Percentiles rank a stretch among this genome's conserved stretches.
Conservation (phyloP, 2,113 vertebrate species). For the Siphamia tubifer region DNA sequence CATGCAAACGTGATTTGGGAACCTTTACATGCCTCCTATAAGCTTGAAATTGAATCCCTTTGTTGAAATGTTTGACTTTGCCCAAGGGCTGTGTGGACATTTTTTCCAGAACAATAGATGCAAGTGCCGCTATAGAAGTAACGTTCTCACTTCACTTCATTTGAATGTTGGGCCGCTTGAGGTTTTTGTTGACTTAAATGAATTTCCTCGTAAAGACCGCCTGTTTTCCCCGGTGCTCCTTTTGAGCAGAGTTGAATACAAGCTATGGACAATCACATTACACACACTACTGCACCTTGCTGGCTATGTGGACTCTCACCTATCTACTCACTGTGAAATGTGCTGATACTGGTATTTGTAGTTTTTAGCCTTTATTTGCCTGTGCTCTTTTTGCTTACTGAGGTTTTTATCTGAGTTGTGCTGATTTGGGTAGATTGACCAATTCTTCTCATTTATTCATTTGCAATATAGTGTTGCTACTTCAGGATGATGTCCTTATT, state of each 20-base stretch:
- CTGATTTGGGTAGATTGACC: slow-evolving; percentile 15
- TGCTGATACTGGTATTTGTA: slow-evolving; percentile 41
- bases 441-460: slow-evolving; percentile 21
- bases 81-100: slow-evolving; percentile 37
- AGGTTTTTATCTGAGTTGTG: slow-evolving; percentile 24
- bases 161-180: slow-evolving; percentile 6
- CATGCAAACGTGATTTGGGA: slow-evolving; percentile 43
- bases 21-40: slow-evolving; percentile 37
- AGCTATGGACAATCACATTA: slow-evolving; percentile 65
- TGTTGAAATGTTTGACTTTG: slow-evolving; percentile 59
- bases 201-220: slow-evolving; percentile 33
- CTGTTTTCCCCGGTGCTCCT: slow-evolving; percentile 19
- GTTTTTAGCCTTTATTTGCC: slow-evolving; percentile 33
- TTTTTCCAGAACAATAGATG: slow-evolving; percentile 15
- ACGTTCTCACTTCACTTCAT: slow-evolving; percentile 19
- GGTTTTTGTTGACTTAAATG: slow-evolving; percentile 40
- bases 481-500: neutral
- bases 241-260: slow-evolving; percentile 29
- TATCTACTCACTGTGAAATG: slow-evolving; percentile 54
- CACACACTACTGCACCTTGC: slow-evolving; percentile 46
- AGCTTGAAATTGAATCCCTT: slow-evolving; percentile 43
- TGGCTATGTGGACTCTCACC: slow-evolving; percentile 33
- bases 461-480: neutral
- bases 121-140: slow-evolving; percentile 19
- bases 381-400: slow-evolving; percentile 1